A percentile compares a stretch with the other conserved stretches of the same genome.
These are phyloP conservation scores for Pipra filicauda DNA, from an alignment of 2,113 vertebrate species.

Conservation along the genomic window DNA sequence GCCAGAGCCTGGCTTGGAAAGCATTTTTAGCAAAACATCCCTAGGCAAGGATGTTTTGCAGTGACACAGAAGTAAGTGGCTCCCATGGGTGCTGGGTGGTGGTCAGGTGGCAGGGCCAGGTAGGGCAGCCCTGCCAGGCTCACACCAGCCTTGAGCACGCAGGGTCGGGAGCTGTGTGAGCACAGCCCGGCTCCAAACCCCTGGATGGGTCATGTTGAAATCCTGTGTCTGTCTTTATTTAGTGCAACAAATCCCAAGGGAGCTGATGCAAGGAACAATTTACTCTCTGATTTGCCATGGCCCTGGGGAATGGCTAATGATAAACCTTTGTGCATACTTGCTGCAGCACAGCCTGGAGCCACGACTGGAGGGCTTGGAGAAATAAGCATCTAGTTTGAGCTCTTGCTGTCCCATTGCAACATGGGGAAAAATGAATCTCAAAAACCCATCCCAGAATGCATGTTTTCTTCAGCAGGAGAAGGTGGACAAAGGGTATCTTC, in stretches of 20 bases:
- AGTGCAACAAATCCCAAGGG: neutral
- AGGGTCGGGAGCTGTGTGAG: neutral
- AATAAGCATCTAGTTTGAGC: conserved; percentile 20
- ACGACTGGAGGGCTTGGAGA: conserved; percentile 10
- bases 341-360: conserved; percentile 32
- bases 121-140: neutral
- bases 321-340: conserved; percentile 41
- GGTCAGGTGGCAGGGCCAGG: neutral
- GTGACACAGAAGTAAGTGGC: neutral
- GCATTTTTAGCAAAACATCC: neutral
- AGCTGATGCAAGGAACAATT: conserved; percentile 52
- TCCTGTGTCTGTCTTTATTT: conserved; percentile 11
- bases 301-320: neutral
- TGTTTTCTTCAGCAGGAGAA: neutral
- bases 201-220: neutral
- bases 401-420: conserved; percentile 12
- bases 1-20: neutral
- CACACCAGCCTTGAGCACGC: neutral
- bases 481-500: neutral
- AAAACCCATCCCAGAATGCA: conserved; percentile 17
- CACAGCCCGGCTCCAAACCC: neutral
- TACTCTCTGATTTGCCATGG: conserved; percentile 12
- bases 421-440: neutral
- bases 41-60: neutral
- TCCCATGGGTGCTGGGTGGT: fast-evolving